phyloP scores from a whole-genome alignment of 2,888 invertebrate genomes.

The Eucera pruinosa region DNA sequence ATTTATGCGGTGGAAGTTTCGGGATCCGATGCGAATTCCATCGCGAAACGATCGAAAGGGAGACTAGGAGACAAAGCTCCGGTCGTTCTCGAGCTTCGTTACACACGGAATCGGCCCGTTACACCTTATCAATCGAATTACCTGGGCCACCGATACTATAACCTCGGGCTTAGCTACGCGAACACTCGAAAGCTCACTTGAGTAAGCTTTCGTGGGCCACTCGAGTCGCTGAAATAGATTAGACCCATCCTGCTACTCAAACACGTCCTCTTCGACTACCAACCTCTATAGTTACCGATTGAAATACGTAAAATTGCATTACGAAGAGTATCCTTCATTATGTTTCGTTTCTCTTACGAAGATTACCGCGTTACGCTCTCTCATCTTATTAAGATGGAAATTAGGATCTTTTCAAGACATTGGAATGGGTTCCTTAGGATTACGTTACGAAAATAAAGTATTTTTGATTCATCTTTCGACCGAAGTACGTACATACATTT shows the following conservation, averaged over 20 bases:
- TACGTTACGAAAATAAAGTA: too few relatives aligned
- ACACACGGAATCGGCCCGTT: slow-evolving; percentile 67
- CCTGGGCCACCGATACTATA: slow-evolving; percentile 54
- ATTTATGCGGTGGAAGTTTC: too few relatives aligned
- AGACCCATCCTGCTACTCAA: slow-evolving; percentile 31
- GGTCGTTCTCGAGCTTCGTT: slow-evolving; percentile 68
- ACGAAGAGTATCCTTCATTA: background rate
- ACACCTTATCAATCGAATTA: slow-evolving; percentile 76
- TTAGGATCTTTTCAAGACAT: too few relatives aligned
- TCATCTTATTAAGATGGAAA: too few relatives aligned
- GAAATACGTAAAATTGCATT: too few relatives aligned
- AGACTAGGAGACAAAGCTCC: slow-evolving; percentile 21
- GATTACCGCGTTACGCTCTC: too few relatives aligned
- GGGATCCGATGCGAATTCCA: background rate
- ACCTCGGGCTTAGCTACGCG: slow-evolving; percentile 13
- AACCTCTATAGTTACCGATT: too few relatives aligned
- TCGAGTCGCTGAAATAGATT: slow-evolving; percentile 40
- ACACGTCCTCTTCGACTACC: too few relatives aligned
- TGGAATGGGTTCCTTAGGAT: too few relatives aligned
- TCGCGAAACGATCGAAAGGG: slow-evolving; percentile 8
- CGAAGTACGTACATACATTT: too few relatives aligned
- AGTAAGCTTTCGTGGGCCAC: slow-evolving; percentile 21
- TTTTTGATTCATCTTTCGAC: too few relatives aligned
- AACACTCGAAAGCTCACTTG: slow-evolving; percentile 23
- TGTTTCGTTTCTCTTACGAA: too few relatives aligned